Percentiles rank a stretch among this genome's conserved stretches.
phyloP scores from a whole-genome alignment of 2,888 invertebrate genomes.

The Cyaniris semiargus region DNA sequence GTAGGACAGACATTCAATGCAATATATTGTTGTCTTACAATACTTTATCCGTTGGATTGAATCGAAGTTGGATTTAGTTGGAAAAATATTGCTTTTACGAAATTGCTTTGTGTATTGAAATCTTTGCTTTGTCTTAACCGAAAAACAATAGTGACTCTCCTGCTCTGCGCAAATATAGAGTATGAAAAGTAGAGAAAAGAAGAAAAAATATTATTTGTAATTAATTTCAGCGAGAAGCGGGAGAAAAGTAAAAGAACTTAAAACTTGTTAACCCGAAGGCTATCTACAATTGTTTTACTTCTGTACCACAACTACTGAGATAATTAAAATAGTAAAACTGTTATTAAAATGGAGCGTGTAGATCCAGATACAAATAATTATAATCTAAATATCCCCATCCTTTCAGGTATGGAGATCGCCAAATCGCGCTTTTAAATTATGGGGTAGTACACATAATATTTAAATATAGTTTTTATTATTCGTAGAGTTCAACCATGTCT shows the following conservation, averaged over 20 bases:
- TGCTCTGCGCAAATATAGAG: neutral
- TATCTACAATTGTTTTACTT: neutral
- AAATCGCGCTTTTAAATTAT: no score
- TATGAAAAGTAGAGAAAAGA: neutral
- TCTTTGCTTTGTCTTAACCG: conserved; percentile 18
- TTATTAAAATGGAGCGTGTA: neutral
- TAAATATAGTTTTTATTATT: no score
- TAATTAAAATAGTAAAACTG: neutral
- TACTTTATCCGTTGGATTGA: conserved; percentile 21
- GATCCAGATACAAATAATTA: neutral
- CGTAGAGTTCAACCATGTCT: no score
- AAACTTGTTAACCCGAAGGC: neutral
- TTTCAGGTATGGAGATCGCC: neutral
- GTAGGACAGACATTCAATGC: conserved; percentile 16
- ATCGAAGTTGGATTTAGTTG: conserved; percentile 17
- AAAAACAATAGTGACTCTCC: conserved; percentile 13
- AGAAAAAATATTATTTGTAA: conserved; percentile 1
- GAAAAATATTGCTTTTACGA: conserved; percentile 16
- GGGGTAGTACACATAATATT: no score
- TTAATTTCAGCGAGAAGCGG: neutral
- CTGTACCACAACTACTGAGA: neutral
- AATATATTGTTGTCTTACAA: conserved; percentile 20
- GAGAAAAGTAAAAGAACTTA: conserved; percentile 7
- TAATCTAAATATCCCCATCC: neutral
- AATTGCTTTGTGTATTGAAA: conserved; percentile 18